phyloP scores from a whole-genome alignment of 2,888 invertebrate species.

The Tetropium fuscum region DNA sequence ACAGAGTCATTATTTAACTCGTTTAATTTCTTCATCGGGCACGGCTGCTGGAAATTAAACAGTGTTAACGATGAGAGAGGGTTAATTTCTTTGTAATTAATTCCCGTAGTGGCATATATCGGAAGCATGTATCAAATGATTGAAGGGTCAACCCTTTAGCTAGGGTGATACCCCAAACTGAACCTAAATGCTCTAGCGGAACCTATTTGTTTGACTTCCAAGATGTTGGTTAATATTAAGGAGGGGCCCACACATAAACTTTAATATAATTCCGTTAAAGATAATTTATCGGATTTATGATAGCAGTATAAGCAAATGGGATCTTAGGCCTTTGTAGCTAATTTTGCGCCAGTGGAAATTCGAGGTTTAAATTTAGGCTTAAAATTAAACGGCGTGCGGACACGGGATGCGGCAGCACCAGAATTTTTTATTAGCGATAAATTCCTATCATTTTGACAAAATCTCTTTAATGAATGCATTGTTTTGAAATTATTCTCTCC shows the following conservation, averaged over 20 bases:
- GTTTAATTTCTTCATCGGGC: constrained; percentile 37
- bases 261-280: constrained; percentile 8
- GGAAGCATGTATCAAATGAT: constrained; percentile 50
- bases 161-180: constrained; percentile 16
- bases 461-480: no score
- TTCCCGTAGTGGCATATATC: constrained; percentile 45
- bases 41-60: constrained; percentile 49
- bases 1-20: constrained; percentile 44
- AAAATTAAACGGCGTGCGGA: no score
- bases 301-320: constrained; percentile 4
- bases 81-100: constrained; percentile 53
- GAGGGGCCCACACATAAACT: constrained; percentile 2
- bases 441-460: no score
- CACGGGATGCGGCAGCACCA: no score
- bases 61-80: constrained; percentile 50
- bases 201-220: constrained; percentile 8
- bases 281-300: constrained; percentile 24
- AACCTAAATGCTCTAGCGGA: background rate
- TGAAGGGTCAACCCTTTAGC: constrained; percentile 46
- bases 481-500: no score
- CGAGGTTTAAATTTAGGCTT: constrained; percentile 36
- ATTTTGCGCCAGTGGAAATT: constrained; percentile 8
- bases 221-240: constrained; percentile 18
- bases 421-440: no score
- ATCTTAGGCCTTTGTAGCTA: constrained; percentile 7